Base-by-base conservation (phyloP, 1,140 invertebrate genomes). In the Euura lappo region DNA sequence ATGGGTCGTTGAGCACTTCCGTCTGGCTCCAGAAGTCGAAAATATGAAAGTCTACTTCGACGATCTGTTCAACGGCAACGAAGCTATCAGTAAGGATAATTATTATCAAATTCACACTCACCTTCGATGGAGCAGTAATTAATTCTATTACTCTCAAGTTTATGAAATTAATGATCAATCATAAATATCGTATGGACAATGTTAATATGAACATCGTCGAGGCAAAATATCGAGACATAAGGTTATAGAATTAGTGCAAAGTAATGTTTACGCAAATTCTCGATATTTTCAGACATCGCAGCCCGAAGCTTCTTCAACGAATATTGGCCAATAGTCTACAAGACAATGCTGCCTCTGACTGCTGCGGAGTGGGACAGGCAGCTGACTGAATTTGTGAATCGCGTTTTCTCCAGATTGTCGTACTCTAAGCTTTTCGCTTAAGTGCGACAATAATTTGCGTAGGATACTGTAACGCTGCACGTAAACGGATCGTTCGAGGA, bases 1-100 rank as follows among this genome's bases (percentile, higher is more conserved):
- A 76, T 87, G 82, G 84, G 72, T 82, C 2, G 68, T 91, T 4
- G 90, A 91, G 70, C 91, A 91, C 42, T 93, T 93, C 79, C 90
- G 89, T 78, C 84, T 92, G 76, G 87, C 88, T 45, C 92, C 91
- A 7, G 89, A 92, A 75, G 87, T 94, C 4, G 86, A 89, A 3
- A 84, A 88, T 46, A 88, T 92, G 89, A 85, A 87, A 43, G 78
- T 90, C 2, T 85, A 84, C 72, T 81, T 91, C 42, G 87, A 85
- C 0, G 89, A 90, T 76, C 81, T 91, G 0, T 90, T 91, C 74
- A 88, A 88, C n/a, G 90, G 90, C 46, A 90, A 89, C 73, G 80
- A 79, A 67, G 85, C 88, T n/a, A 78, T 92, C 11, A 90, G 91
- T 92, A 81, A 90, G 90, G 88, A 75, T 68, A 13, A 64, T 71